These are phyloP conservation scores for Pristiophorus japonicus DNA, from an alignment of 2,113 vertebrate genomes.

Conservation along the genomic window DNA sequence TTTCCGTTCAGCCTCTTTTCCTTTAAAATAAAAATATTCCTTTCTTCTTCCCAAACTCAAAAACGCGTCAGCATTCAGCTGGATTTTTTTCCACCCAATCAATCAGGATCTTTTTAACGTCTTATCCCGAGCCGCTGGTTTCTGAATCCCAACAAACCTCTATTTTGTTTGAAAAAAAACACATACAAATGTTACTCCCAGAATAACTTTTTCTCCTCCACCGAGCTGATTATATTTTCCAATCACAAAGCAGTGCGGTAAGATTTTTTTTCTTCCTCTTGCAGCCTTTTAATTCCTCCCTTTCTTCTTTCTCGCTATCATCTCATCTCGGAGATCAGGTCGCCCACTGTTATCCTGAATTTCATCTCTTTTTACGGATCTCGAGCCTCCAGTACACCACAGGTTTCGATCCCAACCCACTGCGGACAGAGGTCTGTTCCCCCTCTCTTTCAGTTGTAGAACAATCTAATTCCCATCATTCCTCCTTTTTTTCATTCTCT, in stretches of 20 bases:
- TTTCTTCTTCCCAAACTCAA: neutral
- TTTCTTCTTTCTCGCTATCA: neutral
- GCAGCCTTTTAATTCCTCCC: neutral
- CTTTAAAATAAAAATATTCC: neutral
- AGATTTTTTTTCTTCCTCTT: neutral
- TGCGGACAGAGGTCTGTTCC: neutral
- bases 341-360: neutral
- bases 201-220: constrained; percentile 16
- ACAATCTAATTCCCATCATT: neutral
- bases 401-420: neutral
- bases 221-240: constrained; percentile 26
- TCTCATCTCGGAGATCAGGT: neutral
- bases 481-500: neutral
- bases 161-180: neutral
- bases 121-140: neutral
- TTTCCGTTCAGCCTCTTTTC: neutral
- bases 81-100: neutral
- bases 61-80: neutral
- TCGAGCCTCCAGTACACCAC: neutral
- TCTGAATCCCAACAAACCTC: neutral
- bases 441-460: neutral
- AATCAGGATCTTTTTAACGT: neutral
- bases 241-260: constrained; percentile 32
- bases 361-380: neutral
- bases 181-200: constrained; percentile 8